Evolutionary conservation across 2,797 vertebrate species (phyloP).

Genomic region (Mastacembelus armatus): DNA sequence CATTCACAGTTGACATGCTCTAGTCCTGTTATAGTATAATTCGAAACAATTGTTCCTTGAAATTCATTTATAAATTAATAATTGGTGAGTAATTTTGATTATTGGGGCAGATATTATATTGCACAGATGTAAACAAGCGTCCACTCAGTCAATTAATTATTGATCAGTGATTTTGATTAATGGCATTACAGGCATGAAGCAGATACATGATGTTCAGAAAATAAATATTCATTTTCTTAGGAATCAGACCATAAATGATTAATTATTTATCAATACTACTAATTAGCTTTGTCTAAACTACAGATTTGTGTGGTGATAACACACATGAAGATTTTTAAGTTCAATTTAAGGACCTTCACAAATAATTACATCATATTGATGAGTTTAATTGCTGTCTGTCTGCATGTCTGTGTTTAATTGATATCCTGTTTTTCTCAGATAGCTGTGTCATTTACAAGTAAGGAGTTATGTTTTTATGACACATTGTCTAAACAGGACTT

Average conservation of each 20-base stretch:
- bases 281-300: slow-evolving; percentile 39
- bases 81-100: slow-evolving; percentile 29
- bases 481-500: slow-evolving; percentile 82
- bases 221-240: slow-evolving; percentile 31
- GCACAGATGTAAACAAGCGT: slow-evolving; percentile 46
- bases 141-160: slow-evolving; percentile 51
- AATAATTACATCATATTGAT: slow-evolving; percentile 2
- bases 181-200: slow-evolving; percentile 32
- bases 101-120: no score
- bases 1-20: no score
- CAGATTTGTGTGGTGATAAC: slow-evolving; percentile 24
- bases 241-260: slow-evolving; percentile 16
- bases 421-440: slow-evolving; percentile 78
- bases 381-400: not conserved
- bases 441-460: slow-evolving; percentile 86
- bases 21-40: no score
- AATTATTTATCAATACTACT: slow-evolving; percentile 50
- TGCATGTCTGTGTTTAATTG: no score
- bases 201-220: slow-evolving; percentile 42
- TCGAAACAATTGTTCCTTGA: slow-evolving; percentile 2
- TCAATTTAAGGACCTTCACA: slow-evolving; percentile 2
- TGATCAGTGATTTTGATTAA: slow-evolving; percentile 44
- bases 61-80: slow-evolving; percentile 20
- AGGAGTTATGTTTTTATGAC: slow-evolving; percentile 89
- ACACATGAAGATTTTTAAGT: not conserved